Evolutionary conservation across 2,797 vertebrate genomes (phyloP), one percentile per base, ranked within the genome.

Genomic region (Phaenicophaeus curvirostris): DNA sequence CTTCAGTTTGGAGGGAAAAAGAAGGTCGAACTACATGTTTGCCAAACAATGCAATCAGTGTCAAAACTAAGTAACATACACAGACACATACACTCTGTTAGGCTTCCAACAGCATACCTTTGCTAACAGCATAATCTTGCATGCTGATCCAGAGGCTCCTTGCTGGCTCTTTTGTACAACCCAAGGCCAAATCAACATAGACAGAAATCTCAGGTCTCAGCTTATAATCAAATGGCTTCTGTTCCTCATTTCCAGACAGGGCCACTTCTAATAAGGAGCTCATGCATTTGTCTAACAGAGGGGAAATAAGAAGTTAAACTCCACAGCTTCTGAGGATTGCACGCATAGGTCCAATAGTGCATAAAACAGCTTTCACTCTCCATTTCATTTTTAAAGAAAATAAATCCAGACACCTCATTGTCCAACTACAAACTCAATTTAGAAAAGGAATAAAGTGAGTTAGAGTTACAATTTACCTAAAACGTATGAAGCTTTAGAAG

Each of bases 51-150:
- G 44, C 41, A 79, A 85, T 46, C 31, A n/a, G 17, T 4, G 8
- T 46, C 33, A 93, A 87, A 86, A 68, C 28, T 15, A 58, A 69
- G 19, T 41, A 82, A 57, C 4, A 55, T 13, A 20, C 9, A 15
- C 6, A 10, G 2, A 9, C 1, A 1, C 14, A 48, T 11, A 61
- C 23, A 51, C 7, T 13, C 16, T 4, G 28, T 19, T 31, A 19
- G 10, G 11, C 18, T 35, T 65, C 67, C 31, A 84, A 41, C n/a
- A 53, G 31, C 90, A 95, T 92, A 99, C 99, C 99, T 99, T 99
- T 99, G 97, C 99, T 99, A 77, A 99, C 90, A 93, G 99, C 99
- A 65, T 99, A 99, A 97, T 99, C 99, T 93, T 99, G 99, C 99
- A 99, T 99, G 95, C 98, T 99, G 96, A 99, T 98, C 99, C 99